Percentiles rank a stretch among this genome's conserved stretches.
Evolutionary conservation across 2,113 vertebrate genomes (phyloP).

Genomic region (Acanthochromis polyacanthus): DNA sequence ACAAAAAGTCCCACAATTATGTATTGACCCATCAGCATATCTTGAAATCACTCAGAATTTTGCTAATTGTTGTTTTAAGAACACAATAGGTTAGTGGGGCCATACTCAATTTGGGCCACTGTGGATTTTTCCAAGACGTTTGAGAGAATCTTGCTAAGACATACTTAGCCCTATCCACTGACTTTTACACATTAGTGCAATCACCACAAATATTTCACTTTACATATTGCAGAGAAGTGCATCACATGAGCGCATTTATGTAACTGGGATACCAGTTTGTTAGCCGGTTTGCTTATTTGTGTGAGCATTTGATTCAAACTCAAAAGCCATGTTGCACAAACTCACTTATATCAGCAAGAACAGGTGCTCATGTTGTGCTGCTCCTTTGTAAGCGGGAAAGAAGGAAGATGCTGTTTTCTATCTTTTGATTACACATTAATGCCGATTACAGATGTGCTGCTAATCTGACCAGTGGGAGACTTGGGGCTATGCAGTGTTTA

Average conservation of each 20-base stretch:
- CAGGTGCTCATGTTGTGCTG: not conserved
- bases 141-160: not conserved
- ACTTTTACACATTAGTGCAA: not conserved
- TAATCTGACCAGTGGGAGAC: not conserved
- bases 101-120: not conserved
- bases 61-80: not conserved
- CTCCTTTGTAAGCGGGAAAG: not conserved
- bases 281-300: not conserved
- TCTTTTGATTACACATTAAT: slow-evolving; percentile 5
- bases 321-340: not conserved
- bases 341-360: not conserved
- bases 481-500: not conserved
- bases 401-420: not conserved
- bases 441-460: not conserved
- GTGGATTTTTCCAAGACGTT: not conserved
- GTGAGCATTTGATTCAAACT: not conserved
- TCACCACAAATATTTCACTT: not conserved
- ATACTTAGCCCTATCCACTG: not conserved
- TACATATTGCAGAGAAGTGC: not conserved
- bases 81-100: not conserved
- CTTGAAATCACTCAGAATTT: not conserved
- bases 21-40: no score
- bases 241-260: not conserved
- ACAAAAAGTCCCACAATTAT: no score
- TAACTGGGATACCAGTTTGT: not conserved